Evolutionary conservation across 2,113 vertebrate genomes (phyloP).

Genomic region (Hippocampus comes): DNA sequence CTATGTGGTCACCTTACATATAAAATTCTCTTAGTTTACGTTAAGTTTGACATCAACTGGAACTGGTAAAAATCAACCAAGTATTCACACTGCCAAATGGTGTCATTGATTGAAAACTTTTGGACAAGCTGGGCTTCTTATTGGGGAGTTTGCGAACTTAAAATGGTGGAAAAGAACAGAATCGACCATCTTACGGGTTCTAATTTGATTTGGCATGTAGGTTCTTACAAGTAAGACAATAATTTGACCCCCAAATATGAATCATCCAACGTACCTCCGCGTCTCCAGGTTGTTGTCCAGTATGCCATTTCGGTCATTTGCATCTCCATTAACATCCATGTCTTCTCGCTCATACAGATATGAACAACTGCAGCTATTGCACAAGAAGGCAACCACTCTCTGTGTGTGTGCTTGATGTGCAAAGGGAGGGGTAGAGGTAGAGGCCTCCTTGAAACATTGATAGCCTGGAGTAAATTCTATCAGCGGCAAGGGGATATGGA

Average conservation of each 20-base stretch:
- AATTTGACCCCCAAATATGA: not conserved
- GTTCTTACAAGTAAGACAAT: not conserved
- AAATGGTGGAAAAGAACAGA: too few relatives aligned
- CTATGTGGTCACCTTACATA: too few relatives aligned
- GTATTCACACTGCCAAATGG: too few relatives aligned
- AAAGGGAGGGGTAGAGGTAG: conserved; percentile 21
- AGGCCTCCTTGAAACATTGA: conserved; percentile 55
- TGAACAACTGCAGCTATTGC: conserved; percentile 27
- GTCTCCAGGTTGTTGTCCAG: conserved; percentile 32
- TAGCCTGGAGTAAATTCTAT: conserved; percentile 63
- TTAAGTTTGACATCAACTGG: too few relatives aligned
- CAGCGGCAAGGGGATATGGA: conserved; percentile 60
- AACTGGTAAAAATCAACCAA: too few relatives aligned
- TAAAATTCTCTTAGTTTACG: too few relatives aligned
- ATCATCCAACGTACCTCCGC: conserved; percentile 52
- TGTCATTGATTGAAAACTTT: too few relatives aligned
- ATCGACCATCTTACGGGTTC: not conserved
- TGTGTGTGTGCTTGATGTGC: conserved; percentile 17
- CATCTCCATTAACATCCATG: conserved; percentile 46
- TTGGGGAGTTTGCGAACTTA: too few relatives aligned
- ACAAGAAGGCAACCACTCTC: conserved; percentile 20
- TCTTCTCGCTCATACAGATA: conserved; percentile 29
- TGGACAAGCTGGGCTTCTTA: too few relatives aligned
- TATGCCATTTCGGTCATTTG: conserved; percentile 23
- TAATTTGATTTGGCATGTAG: not conserved